Evolutionary conservation across 2,888 invertebrate species (phyloP).

Genomic region (Xestia c-nigrum): DNA sequence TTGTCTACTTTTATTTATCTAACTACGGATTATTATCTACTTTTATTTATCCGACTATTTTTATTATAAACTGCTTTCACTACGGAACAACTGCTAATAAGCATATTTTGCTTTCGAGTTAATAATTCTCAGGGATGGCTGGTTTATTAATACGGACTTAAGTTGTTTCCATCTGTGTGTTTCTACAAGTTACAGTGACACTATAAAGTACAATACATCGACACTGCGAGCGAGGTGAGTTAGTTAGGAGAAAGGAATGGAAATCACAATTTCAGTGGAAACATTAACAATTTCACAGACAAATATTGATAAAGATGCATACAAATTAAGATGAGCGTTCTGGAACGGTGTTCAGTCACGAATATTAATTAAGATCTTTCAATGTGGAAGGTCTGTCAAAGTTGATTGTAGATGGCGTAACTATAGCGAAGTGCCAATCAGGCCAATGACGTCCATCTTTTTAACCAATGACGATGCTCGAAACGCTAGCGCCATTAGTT

Average conservation of each 20-base stretch:
- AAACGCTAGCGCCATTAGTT: background rate
- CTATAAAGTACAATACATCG: constrained; percentile 36
- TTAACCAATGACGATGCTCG: background rate
- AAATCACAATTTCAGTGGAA: background rate
- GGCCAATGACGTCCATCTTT: background rate
- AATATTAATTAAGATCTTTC: background rate
- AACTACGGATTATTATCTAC: background rate
- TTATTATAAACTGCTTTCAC: constrained; percentile 1
- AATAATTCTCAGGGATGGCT: background rate
- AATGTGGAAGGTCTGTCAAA: background rate
- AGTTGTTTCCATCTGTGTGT: constrained; percentile 1
- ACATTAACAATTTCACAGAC: background rate
- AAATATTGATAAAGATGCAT: background rate
- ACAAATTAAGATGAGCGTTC: background rate
- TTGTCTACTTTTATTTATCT: background rate
- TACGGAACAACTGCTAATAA: background rate
- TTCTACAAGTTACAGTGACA: constrained; percentile 27
- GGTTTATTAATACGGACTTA: constrained; percentile 16
- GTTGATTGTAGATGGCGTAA: background rate
- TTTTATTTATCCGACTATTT: background rate
- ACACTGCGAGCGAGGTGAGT: constrained; percentile 52
- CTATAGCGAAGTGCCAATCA: background rate
- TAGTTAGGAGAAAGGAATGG: background rate
- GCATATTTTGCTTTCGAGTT: background rate
- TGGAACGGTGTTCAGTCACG: background rate